Evolutionary conservation across 2,888 invertebrate genomes (phyloP), one percentile per base, ranked within the genome.

Genomic region (Andrena marginata): DNA sequence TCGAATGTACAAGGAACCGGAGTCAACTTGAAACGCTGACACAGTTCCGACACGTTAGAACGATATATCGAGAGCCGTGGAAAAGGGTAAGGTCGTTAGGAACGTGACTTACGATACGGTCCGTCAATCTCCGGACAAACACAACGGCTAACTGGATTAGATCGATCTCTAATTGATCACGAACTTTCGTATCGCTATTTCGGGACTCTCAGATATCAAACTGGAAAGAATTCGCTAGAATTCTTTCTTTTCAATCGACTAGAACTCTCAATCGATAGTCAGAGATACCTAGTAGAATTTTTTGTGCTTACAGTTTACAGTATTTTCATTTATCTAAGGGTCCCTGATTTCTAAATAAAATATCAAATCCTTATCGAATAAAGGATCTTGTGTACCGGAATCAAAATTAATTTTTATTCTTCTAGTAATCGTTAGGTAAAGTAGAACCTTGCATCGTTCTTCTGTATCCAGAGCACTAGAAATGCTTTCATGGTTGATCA

Each of bases 41-140:
- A 80, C 48, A 59, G 62, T 67, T 77, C 31, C 49, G 42, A 13
- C 51, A n/a, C 29, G 31, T 48, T 68, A n/a, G 3, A 77, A 65
- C 67, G 64, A 64, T 31, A 54, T 72, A 75, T 62, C 31, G 59
- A 7, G 35, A 33, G 62, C 5, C 42, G 33, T 31, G 6, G 63
- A 68, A 87, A 89, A 88, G 79, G 82, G 72, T 89, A 87, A 88
- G 89, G 84, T 85, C 79, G 64, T 62, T 70, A 49, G 29, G 62
- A 77, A 73, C 79, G 80, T 87, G 87, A 70, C 77, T 83, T 67
- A 35, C 73, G 85, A 80, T 48, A 76, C 64, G 67, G 80, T 84
- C 33, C 64, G 73, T 71, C 80, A 78, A 74, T 81, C 75, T 48
- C 49, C 13, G 51, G 71, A 54, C 54, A 31, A 78, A 63, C 59